Percentiles rank a stretch among this genome's conserved stretches.
phyloP scores from a whole-genome alignment of 2,888 invertebrate species.

The Helobdella robusta region DNA sequence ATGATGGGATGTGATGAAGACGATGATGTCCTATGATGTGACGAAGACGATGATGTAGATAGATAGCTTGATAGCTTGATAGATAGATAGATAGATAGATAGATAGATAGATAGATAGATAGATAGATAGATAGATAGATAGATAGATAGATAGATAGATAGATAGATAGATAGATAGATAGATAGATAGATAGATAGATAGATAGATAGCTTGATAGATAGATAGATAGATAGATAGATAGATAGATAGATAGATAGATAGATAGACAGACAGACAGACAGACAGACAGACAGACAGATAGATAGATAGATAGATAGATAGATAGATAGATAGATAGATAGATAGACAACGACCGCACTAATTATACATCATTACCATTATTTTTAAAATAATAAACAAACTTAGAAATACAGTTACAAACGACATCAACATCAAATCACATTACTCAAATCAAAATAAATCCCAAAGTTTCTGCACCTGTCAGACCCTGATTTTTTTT shows the following conservation, averaged over 20 bases:
- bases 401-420: too few relatives aligned
- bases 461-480: too few relatives aligned
- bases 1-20: too few relatives aligned
- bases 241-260: constrained; percentile 17
- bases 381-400: too few relatives aligned
- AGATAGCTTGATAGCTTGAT: constrained; percentile 11
- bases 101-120: constrained; percentile 18
- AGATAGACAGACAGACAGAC: constrained; percentile 12
- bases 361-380: too few relatives aligned
- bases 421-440: too few relatives aligned
- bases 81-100: constrained; percentile 18
- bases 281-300: constrained; percentile 12
- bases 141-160: constrained; percentile 16
- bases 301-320: constrained; percentile 18
- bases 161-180: constrained; percentile 13
- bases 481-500: too few relatives aligned
- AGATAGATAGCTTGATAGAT: constrained; percentile 7
- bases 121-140: constrained; percentile 18
- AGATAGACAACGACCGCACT: constrained; percentile 6
- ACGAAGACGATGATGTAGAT: too few relatives aligned
- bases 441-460: too few relatives aligned
- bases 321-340: constrained; percentile 18
- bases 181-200: constrained; percentile 15
- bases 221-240: constrained; percentile 12
- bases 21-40: too few relatives aligned